phyloP scores from a whole-genome alignment of 2,797 vertebrate genomes.

The Harpagifer antarcticus region DNA sequence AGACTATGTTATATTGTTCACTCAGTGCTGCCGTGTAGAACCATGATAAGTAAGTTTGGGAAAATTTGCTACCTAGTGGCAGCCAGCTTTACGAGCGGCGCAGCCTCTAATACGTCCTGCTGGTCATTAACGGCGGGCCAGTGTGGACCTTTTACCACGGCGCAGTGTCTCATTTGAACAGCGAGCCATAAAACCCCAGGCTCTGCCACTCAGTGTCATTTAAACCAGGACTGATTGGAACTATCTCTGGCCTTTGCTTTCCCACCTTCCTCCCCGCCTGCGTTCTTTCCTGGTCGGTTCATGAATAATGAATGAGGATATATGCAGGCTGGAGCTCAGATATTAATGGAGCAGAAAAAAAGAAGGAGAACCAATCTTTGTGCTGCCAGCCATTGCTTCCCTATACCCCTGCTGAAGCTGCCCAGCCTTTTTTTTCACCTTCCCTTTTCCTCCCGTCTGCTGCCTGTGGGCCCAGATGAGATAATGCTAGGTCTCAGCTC shows the following conservation, averaged over 20 bases:
- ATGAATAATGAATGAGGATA: slow-evolving; percentile 99
- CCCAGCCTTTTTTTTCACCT: slow-evolving; percentile 33
- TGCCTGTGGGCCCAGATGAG: slow-evolving; percentile 50
- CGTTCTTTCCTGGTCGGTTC: slow-evolving; percentile 68
- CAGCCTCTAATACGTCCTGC: slow-evolving; percentile 91
- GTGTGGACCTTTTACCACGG: slow-evolving; percentile 90
- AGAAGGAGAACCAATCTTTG: slow-evolving; percentile 85
- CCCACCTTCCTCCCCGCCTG: slow-evolving; percentile 73
- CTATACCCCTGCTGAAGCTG: slow-evolving; percentile 67
- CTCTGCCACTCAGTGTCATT: slow-evolving; percentile 99
- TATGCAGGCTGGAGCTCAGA: slow-evolving; percentile 87
- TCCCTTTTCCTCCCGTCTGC: slow-evolving; percentile 43
- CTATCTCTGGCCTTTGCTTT: slow-evolving; percentile 94
- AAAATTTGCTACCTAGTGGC: slow-evolving; percentile 59
- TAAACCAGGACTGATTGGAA: slow-evolving; percentile 98
- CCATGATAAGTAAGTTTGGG: slow-evolving; percentile 50
- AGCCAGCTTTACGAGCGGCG: slow-evolving; percentile 79
- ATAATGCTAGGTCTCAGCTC: slow-evolving; percentile 41
- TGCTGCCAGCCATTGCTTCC: slow-evolving; percentile 82
- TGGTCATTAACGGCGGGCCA: slow-evolving; percentile 93
- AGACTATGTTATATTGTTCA: slow-evolving; percentile 27
- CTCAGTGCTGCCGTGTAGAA: slow-evolving; percentile 18
- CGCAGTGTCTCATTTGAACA: slow-evolving; percentile 87
- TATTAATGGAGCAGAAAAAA: slow-evolving; percentile 93
- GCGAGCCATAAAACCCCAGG: slow-evolving; percentile 91